Conservation (phyloP, 2,113 vertebrate genomes). For the Capricornis sumatraensis region DNA sequence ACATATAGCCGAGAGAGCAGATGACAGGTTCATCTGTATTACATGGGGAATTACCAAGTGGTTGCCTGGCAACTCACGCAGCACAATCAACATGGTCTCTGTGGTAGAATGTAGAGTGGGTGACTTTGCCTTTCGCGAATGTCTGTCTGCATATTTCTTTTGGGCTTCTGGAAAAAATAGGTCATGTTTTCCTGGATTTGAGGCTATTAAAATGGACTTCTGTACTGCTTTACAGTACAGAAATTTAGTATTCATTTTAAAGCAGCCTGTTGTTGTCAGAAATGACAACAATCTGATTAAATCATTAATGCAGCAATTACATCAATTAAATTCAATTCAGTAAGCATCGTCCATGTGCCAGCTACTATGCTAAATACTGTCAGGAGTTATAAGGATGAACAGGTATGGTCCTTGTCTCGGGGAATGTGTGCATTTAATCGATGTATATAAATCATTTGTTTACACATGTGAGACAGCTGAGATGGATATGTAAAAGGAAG, state of each 20-base stretch:
- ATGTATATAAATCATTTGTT: conserved; percentile 3
- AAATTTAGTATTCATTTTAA: neutral
- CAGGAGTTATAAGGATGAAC: neutral
- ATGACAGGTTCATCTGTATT: conserved; percentile 62
- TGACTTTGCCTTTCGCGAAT: conserved; percentile 55
- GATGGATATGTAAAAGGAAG: conserved; percentile 7
- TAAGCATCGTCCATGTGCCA: neutral
- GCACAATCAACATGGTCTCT: conserved; percentile 42
- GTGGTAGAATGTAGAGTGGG: conserved; percentile 52
- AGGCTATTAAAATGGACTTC: conserved; percentile 37
- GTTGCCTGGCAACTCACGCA: conserved; percentile 71
- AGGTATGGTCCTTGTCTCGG: neutral
- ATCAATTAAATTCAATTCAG: conserved; percentile 19
- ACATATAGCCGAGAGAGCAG: conserved; percentile 38
- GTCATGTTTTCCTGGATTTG: conserved; percentile 4
- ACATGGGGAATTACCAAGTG: conserved; percentile 64
- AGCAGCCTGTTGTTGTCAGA: neutral
- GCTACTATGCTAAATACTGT: neutral
- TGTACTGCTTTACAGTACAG: neutral
- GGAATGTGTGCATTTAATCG: neutral
- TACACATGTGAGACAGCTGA: neutral
- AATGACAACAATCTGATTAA: conserved; percentile 17
- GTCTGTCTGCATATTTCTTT: conserved; percentile 54
- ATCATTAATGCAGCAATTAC: conserved; percentile 17
- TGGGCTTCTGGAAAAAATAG: conserved; percentile 33